Percentiles rank a stretch among this genome's conserved stretches.
Conservation (phyloP, 1,140 invertebrate genomes). For the Procambarus clarkii region DNA sequence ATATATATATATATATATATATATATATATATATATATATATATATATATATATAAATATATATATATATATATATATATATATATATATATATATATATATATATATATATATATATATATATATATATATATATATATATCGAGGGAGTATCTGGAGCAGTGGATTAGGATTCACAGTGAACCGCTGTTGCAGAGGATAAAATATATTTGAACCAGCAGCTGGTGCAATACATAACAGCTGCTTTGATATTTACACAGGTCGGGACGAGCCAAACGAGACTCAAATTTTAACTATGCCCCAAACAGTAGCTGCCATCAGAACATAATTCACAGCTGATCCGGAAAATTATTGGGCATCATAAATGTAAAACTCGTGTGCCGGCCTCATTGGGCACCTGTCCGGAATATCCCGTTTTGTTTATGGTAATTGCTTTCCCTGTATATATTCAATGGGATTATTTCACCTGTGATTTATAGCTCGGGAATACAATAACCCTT, state of each 20-base stretch:
- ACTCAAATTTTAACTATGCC: background rate
- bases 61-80: too few relatives aligned
- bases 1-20: too few relatives aligned
- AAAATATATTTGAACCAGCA: too few relatives aligned
- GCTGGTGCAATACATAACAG: background rate
- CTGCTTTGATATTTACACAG: background rate
- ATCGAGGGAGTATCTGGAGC: too few relatives aligned
- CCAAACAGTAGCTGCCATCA: background rate
- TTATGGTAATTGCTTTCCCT: conserved; percentile 42
- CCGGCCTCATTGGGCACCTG: conserved; percentile 6
- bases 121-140: too few relatives aligned
- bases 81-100: too few relatives aligned
- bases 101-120: too few relatives aligned
- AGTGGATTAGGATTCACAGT: too few relatives aligned
- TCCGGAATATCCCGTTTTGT: conserved; percentile 28
- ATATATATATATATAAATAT: too few relatives aligned
- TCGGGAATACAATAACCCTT: conserved; percentile 34
- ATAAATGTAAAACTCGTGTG: conserved; percentile 18
- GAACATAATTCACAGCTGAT: conserved; percentile 27
- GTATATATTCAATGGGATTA: conserved; percentile 53
- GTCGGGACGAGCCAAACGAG: background rate
- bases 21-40: too few relatives aligned
- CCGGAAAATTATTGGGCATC: conserved; percentile 6
- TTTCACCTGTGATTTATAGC: conserved; percentile 43
- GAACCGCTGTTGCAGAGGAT: background rate